Evolutionary conservation across 2,113 vertebrate genomes (phyloP).

Genomic region (Thryonomys swinderianus): DNA sequence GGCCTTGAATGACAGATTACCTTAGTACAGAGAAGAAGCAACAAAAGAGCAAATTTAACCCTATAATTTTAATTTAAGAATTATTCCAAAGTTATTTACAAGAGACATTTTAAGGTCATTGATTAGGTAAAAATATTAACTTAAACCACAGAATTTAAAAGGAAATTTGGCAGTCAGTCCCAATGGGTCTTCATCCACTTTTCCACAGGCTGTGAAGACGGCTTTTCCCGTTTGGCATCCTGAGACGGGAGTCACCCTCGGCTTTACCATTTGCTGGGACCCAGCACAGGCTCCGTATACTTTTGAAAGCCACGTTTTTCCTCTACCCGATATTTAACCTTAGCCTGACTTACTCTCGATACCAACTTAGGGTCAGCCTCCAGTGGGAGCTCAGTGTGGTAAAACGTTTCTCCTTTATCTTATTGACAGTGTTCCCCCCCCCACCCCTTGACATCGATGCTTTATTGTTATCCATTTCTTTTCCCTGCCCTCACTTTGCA

Average conservation of each 20-base stretch:
- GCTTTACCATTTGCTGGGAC: not conserved
- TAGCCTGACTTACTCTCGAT: not conserved
- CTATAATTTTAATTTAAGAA: not conserved
- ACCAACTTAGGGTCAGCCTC: not conserved
- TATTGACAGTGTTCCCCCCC: not conserved
- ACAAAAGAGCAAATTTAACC: not conserved
- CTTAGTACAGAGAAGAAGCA: not conserved
- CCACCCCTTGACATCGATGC: not conserved
- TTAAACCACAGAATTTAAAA: not conserved
- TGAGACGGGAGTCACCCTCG: not conserved
- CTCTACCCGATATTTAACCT: not conserved
- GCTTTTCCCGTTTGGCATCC: not conserved
- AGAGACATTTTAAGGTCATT: not conserved
- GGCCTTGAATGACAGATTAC: not conserved
- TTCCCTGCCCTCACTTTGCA: not conserved
- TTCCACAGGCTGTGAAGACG: not conserved
- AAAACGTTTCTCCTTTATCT: not conserved
- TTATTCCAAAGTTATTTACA: not conserved
- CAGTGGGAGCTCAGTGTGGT: not conserved
- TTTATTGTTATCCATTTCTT: not conserved
- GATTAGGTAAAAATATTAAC: not conserved
- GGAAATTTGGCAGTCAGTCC: not conserved
- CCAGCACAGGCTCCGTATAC: not conserved
- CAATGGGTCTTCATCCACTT: not conserved
- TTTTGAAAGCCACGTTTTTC: not conserved